A percentile compares a stretch with the other conserved stretches of the same genome.
Conservation (phyloP, 2,888 invertebrate species). For the Lypha dubia region DNA sequence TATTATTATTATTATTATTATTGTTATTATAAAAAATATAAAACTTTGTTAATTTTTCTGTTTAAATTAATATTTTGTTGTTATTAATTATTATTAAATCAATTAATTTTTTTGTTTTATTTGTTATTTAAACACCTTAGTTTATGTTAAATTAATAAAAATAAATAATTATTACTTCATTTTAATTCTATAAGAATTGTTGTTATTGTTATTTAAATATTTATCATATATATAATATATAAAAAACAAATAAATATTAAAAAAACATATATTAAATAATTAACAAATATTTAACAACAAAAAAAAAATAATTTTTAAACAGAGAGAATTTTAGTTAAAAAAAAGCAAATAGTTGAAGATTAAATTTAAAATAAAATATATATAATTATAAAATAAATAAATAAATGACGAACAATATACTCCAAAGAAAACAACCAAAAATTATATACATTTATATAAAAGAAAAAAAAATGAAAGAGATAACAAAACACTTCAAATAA, state of each 20-base stretch:
- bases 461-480: conserved; percentile 76
- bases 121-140: conserved; percentile 41
- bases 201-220: conserved; percentile 72
- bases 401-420: conserved; percentile 80
- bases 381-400: conserved; percentile 70
- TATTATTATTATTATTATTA: too few species aligned
- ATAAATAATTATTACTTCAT: conserved; percentile 48
- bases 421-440: conserved; percentile 83
- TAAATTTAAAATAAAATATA: conserved; percentile 33
- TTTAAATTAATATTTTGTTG: conserved; percentile 71
- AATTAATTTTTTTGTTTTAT: conserved; percentile 30
- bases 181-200: conserved; percentile 65
- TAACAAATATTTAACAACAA: conserved; percentile 45
- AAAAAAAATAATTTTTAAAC: conserved; percentile 72
- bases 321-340: conserved; percentile 72
- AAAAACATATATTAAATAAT: conserved; percentile 31
- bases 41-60: conserved; percentile 71
- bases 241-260: conserved; percentile 59
- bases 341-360: conserved; percentile 66
- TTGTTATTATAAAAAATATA: too few species aligned
- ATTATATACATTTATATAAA: conserved; percentile 76
- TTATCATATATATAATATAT: conserved; percentile 69
- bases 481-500: conserved; percentile 69
- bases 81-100: conserved; percentile 47
- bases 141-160: conserved; percentile 37